Percentiles rank a stretch among this genome's conserved stretches.
These are phyloP conservation scores for Heterocephalus glaber DNA, from an alignment of 2,113 vertebrate genomes.

Conservation along the genomic window DNA sequence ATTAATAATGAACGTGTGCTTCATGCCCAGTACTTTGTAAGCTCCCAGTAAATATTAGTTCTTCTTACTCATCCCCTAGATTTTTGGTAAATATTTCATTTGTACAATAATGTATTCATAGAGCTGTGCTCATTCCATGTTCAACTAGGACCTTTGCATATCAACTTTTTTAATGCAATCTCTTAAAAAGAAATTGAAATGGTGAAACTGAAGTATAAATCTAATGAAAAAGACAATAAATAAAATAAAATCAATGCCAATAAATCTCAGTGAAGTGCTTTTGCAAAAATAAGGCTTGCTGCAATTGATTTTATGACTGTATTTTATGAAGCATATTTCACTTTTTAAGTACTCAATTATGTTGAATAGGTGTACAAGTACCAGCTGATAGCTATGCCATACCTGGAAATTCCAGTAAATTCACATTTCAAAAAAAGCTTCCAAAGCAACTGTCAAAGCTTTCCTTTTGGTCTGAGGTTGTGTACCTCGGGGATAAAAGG, in stretches of 20 bases:
- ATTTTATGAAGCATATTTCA: slow-evolving; percentile 60
- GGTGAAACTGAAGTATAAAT: slow-evolving; percentile 34
- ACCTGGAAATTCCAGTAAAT: background rate
- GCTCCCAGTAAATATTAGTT: background rate
- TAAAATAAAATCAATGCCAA: slow-evolving; percentile 43
- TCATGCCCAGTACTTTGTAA: background rate
- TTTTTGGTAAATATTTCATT: slow-evolving; percentile 55
- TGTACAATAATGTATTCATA: slow-evolving; percentile 32
- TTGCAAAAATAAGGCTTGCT: background rate
- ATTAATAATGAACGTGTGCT: background rate
- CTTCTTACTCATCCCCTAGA: background rate
- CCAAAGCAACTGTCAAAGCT: background rate
- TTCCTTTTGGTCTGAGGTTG: background rate
- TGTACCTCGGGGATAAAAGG: background rate
- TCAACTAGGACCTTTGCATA: slow-evolving; percentile 30
- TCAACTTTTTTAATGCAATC: slow-evolving; percentile 4
- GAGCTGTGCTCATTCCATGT: background rate
- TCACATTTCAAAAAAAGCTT: background rate
- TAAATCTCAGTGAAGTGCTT: background rate
- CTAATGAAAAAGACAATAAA: slow-evolving; percentile 61
- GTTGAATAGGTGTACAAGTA: background rate
- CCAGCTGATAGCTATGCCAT: background rate
- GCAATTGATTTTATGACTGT: slow-evolving; percentile 8
- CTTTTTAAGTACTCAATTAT: slow-evolving; percentile 44
- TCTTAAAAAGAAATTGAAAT: slow-evolving; percentile 56